phyloP scores from a whole-genome alignment of 30 jellyfish, hydroid and myxozoan genomes.

The Sanderia malayensis region DNA sequence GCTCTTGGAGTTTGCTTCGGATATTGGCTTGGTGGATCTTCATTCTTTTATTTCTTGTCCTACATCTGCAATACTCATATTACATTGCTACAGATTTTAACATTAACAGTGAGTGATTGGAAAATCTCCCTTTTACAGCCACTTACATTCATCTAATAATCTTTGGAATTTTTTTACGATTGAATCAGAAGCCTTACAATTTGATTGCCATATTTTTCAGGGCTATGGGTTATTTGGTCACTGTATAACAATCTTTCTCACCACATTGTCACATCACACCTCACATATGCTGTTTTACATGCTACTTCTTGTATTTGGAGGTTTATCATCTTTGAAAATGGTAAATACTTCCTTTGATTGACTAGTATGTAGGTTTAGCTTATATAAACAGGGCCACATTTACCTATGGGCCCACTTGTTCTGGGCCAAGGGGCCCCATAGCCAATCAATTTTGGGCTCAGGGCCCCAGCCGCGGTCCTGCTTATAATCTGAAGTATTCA shows the following conservation, averaged over 20 bases:
- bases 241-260: constrained; percentile 74
- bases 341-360: constrained; percentile 52
- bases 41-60: constrained; percentile 79
- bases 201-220: constrained; percentile 31
- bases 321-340: constrained; percentile 80
- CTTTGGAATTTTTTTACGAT: too few species aligned
- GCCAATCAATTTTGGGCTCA: too few species aligned
- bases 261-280: constrained; percentile 64
- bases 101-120: constrained; percentile 77
- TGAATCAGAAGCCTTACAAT: too few species aligned
- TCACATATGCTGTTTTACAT: constrained; percentile 74
- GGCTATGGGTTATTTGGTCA: constrained; percentile 93
- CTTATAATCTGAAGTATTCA: too few species aligned
- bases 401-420: too few species aligned
- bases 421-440: too few species aligned
- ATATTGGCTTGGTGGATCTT: constrained; percentile 93
- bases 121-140: too few species aligned
- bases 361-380: too few species aligned
- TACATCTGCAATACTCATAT: constrained; percentile 90
- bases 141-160: too few species aligned
- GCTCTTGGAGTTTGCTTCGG: constrained; percentile 98
- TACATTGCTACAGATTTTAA: constrained; percentile 80
- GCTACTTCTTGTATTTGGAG: constrained; percentile 72
- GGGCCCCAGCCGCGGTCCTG: too few species aligned
- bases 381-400: too few species aligned